These are phyloP conservation scores for Dreissena rostriformis DNA, from an alignment of 1,140 invertebrate species.

Conservation along the genomic window DNA sequence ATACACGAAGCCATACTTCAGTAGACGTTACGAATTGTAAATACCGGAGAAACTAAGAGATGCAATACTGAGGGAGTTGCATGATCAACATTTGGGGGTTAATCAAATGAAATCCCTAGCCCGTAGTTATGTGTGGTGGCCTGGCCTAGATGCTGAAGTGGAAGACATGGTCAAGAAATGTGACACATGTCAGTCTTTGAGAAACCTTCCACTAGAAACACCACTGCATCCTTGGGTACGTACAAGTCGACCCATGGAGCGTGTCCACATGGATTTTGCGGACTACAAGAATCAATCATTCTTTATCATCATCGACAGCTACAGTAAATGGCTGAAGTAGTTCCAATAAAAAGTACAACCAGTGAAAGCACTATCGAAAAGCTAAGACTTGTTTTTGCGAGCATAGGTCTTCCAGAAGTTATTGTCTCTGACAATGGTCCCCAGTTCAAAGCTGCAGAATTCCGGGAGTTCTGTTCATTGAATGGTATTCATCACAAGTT, in stretches of 20 bases:
- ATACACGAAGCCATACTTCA: slow-evolving; percentile 33
- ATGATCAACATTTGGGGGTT: slow-evolving; percentile 73
- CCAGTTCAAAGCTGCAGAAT: no score
- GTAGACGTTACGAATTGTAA: slow-evolving; percentile 16
- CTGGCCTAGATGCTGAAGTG: slow-evolving; percentile 79
- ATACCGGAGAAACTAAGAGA: slow-evolving; percentile 24
- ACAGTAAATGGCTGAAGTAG: slow-evolving; percentile 81
- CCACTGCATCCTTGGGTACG: slow-evolving; percentile 72
- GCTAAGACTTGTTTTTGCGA: no score
- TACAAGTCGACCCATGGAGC: slow-evolving; percentile 76
- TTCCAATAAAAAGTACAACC: slow-evolving; percentile 28
- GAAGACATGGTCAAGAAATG: slow-evolving; percentile 62
- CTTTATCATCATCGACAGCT: slow-evolving; percentile 80
- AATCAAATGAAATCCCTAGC: slow-evolving; percentile 80
- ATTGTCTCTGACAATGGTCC: no score
- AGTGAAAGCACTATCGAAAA: slow-evolving; percentile 22
- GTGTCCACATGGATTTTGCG: slow-evolving; percentile 82
- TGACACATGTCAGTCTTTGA: slow-evolving; percentile 56
- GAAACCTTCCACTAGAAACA: slow-evolving; percentile 48
- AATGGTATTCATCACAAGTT: no score
- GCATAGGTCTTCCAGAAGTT: no score
- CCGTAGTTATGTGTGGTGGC: slow-evolving; percentile 81
- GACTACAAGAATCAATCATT: slow-evolving; percentile 71
- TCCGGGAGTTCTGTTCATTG: no score
- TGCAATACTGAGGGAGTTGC: slow-evolving; percentile 18